Evolutionary conservation across 2,797 vertebrate species (phyloP).

Genomic region (Diplodus puntazzo): DNA sequence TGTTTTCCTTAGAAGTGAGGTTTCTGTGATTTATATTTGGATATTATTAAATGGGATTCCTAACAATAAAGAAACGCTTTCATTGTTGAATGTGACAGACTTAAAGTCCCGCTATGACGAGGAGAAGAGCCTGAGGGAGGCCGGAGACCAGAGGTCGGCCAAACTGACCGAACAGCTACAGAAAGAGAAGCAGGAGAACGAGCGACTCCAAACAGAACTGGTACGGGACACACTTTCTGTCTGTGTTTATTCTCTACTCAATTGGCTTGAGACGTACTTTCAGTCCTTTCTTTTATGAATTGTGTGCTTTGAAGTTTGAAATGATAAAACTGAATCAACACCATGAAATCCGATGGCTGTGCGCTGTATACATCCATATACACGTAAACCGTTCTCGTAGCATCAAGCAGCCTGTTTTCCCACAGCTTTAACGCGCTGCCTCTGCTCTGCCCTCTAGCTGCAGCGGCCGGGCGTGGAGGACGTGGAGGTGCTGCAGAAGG

Average conservation of each 20-base stretch:
- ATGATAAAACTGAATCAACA: neutral
- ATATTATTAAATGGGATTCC: neutral
- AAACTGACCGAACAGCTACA: slow-evolving; percentile 90
- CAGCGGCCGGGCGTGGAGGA: slow-evolving; percentile 98
- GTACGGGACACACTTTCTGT: slow-evolving; percentile 76
- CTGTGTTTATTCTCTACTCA: slow-evolving; percentile 7
- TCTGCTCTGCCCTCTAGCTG: slow-evolving; percentile 84
- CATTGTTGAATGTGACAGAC: slow-evolving; percentile 81
- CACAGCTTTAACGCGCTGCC: slow-evolving; percentile 6
- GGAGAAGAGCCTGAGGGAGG: slow-evolving; percentile 92
- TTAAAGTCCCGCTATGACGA: slow-evolving; percentile 96
- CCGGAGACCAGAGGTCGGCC: slow-evolving; percentile 88
- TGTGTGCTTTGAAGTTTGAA: neutral
- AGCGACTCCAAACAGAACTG: slow-evolving; percentile 93
- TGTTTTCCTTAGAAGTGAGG: neutral
- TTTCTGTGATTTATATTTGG: slow-evolving; percentile 2
- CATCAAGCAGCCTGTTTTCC: neutral
- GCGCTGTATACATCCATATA: slow-evolving; percentile 2
- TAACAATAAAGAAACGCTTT: neutral
- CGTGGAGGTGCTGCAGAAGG: slow-evolving; percentile 95
- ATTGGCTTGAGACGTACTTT: neutral
- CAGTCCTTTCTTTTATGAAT: slow-evolving; percentile 6
- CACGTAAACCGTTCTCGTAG: neutral
- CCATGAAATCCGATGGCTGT: slow-evolving; percentile 32
- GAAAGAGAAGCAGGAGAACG: slow-evolving; percentile 87